These are phyloP conservation scores for Macaria notata DNA, from an alignment of 2,888 invertebrate genomes.

Conservation along the genomic window DNA sequence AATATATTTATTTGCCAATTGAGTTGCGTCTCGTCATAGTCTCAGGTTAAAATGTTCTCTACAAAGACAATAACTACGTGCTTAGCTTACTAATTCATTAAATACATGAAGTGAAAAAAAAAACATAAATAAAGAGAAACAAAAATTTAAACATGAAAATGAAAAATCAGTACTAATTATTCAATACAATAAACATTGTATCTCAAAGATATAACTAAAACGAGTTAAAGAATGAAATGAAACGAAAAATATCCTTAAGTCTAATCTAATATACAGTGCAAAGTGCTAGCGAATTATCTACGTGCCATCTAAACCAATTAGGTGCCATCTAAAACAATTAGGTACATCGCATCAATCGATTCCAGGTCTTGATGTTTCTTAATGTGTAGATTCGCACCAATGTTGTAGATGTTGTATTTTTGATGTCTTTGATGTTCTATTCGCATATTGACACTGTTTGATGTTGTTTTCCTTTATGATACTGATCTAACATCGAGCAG, in stretches of 20 bases:
- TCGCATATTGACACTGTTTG: too few relatives aligned
- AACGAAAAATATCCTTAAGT: too few relatives aligned
- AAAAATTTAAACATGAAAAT: too few relatives aligned
- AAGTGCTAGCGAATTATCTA: constrained; percentile 7
- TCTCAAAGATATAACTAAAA: too few relatives aligned
- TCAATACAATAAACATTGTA: too few relatives aligned
- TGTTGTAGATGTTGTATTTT: background rate
- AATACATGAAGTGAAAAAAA: too few relatives aligned
- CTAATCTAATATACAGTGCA: constrained; percentile 1
- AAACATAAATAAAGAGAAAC: too few relatives aligned
- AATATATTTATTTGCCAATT: constrained; percentile 53
- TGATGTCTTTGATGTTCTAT: too few relatives aligned
- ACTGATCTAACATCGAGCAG: too few relatives aligned
- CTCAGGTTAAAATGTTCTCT: constrained; percentile 25
- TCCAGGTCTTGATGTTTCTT: background rate
- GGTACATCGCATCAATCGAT: constrained; percentile 13
- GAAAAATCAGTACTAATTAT: too few relatives aligned
- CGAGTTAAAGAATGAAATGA: too few relatives aligned
- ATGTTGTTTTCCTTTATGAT: too few relatives aligned
- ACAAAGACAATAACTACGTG: background rate
- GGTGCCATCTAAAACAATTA: constrained; percentile 9
- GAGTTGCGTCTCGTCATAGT: constrained; percentile 52
- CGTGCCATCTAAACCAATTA: constrained; percentile 12
- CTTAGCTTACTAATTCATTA: background rate
- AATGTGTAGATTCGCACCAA: background rate